Evolutionary conservation across 2,888 invertebrate species (phyloP).

Genomic region (Nymphalis urticae): DNA sequence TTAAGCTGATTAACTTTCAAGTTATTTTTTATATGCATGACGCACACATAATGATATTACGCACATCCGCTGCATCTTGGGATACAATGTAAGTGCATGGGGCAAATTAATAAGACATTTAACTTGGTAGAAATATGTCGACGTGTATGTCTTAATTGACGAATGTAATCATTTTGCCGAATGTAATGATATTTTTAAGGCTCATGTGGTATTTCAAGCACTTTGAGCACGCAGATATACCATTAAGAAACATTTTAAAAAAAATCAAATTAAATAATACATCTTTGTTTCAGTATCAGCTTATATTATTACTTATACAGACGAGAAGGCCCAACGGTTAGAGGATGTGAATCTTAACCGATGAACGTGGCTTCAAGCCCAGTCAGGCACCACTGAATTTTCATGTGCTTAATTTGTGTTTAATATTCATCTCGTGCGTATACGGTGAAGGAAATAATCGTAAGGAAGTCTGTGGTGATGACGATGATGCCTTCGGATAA

Average conservation of each 20-base stretch:
- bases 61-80: conserved; percentile 69
- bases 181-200: not conserved
- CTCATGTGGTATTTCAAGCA: not conserved
- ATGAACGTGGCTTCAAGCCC: no score
- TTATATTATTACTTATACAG: no score
- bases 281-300: no score
- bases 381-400: no score
- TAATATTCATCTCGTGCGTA: no score
- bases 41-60: conserved; percentile 49
- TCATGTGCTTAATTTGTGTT: no score
- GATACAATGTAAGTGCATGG: conserved; percentile 60
- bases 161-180: not conserved
- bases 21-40: conserved; percentile 20
- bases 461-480: no score
- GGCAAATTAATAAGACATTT: conserved; percentile 68
- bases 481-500: no score
- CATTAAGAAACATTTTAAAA: not conserved
- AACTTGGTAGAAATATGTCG: conserved; percentile 37
- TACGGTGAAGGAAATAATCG: no score
- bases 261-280: no score
- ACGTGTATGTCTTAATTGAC: conserved; percentile 23
- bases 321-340: no score
- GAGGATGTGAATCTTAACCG: no score
- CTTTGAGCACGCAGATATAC: not conserved
- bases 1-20: conserved; percentile 27